Evolutionary conservation across 2,113 vertebrate genomes (phyloP).

Genomic region (Vidua chalybeata): DNA sequence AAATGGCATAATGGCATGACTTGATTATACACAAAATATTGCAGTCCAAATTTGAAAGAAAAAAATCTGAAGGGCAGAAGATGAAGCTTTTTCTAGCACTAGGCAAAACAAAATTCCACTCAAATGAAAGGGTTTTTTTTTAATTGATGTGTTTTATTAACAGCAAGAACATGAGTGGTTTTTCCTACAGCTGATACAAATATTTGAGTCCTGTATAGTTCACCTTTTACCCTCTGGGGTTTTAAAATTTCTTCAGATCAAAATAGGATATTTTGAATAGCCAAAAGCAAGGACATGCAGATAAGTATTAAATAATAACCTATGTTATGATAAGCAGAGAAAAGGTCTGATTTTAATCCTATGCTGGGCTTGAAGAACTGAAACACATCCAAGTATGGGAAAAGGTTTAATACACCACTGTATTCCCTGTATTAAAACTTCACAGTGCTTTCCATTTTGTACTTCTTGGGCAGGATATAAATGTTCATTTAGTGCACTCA

Average conservation of each 20-base stretch:
- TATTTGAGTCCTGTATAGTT: background rate
- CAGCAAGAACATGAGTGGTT: background rate
- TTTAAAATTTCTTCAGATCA: background rate
- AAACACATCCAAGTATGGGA: background rate
- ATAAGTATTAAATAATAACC: background rate
- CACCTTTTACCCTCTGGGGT: background rate
- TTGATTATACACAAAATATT: background rate
- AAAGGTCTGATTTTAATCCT: background rate
- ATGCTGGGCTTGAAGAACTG: background rate
- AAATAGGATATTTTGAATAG: background rate
- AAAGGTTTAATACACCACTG: background rate
- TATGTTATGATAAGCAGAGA: background rate
- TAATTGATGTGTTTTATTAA: background rate
- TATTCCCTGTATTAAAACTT: background rate
- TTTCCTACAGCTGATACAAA: background rate
- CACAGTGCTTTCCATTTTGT: background rate
- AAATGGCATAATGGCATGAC: background rate
- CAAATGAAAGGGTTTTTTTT: background rate
- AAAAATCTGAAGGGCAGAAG: background rate
- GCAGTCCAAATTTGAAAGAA: background rate
- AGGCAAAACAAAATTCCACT: background rate
- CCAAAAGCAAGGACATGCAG: background rate
- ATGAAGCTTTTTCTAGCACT: background rate
- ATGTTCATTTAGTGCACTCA: background rate
- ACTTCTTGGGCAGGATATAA: background rate